Base-by-base conservation (phyloP, 2,113 vertebrate genomes). In the Sinocyclocheilus anshuiensis region DNA sequence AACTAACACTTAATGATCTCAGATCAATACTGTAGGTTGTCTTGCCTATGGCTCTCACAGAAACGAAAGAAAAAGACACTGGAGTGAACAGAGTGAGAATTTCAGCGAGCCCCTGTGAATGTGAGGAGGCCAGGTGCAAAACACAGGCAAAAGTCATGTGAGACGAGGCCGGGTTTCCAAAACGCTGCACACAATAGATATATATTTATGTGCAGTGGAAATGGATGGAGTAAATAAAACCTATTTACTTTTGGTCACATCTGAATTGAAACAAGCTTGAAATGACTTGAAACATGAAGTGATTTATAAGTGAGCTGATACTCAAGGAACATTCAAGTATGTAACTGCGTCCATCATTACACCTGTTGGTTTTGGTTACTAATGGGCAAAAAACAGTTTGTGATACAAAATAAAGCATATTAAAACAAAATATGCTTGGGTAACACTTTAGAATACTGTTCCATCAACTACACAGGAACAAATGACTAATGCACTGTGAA, bases 1-100 rank as follows among this genome's bases (percentile, higher is more conserved):
- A 42, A 15, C 69, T 42, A 22, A 22, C 69, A 72, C 69, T 72
- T 72, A 72, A 72, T 72, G 69, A 72, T 72, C 69, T 72, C 69
- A 6, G 36, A 72, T 72, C 69, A 22, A 72, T 72, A 42, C 36
- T 42, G 69, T 72, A 72, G 69, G 36, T n/a, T 20, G 69, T 72
- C 36, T 72, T 11, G 69, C 69, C 69, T 42, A 42, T 42, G 69
- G 36, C 36, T 72, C 36, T 72, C 69, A 72, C 33, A 72, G 36
- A 72, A 36, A 72, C 20, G 22, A 72, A 39, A 72, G 36, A 39
- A 22, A n/a, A 72, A 72, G 9, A 12, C 20, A n/a, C 4, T 3
- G 1, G 36, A 42, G 10, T 36, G 69, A 72, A 45, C 42, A 42
- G 42, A 42, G 42, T 42, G 42, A 42, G 42, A 36, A 71, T 71